Evolutionary conservation across 1,140 invertebrate species (phyloP).

Genomic region (Coptotermes formosanus): DNA sequence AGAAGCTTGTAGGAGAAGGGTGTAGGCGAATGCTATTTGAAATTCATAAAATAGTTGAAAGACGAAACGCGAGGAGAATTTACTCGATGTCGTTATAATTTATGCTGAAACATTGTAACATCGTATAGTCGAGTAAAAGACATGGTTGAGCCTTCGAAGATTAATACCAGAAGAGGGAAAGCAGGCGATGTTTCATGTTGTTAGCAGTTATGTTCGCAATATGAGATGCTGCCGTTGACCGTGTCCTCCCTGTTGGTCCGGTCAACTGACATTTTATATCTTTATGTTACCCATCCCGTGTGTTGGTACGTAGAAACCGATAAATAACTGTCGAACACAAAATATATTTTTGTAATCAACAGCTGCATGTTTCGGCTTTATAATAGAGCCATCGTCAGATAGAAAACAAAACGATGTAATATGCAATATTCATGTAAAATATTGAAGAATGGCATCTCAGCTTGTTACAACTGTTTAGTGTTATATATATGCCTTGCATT

Average conservation of each 20-base stretch:
- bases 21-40: constrained; percentile 25
- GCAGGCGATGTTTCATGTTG: neutral
- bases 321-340: no score
- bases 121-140: neutral
- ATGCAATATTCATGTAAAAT: no score
- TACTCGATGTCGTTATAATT: constrained; percentile 28
- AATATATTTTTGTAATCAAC: no score
- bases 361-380: no score
- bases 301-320: no score
- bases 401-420: no score
- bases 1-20: neutral
- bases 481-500: no score
- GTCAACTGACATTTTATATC: no score
- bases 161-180: neutral
- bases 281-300: no score
- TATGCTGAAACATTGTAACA: constrained; percentile 16
- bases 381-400: no score
- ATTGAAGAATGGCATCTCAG: no score
- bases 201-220: neutral
- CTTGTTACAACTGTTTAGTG: no score
- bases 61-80: constrained; percentile 26
- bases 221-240: neutral
- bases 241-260: neutral
- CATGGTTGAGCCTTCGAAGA: neutral
- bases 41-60: constrained; percentile 31